These are phyloP conservation scores for Artemia sinica DNA, from an alignment of 2,888 invertebrate genomes.

Conservation along the genomic window DNA sequence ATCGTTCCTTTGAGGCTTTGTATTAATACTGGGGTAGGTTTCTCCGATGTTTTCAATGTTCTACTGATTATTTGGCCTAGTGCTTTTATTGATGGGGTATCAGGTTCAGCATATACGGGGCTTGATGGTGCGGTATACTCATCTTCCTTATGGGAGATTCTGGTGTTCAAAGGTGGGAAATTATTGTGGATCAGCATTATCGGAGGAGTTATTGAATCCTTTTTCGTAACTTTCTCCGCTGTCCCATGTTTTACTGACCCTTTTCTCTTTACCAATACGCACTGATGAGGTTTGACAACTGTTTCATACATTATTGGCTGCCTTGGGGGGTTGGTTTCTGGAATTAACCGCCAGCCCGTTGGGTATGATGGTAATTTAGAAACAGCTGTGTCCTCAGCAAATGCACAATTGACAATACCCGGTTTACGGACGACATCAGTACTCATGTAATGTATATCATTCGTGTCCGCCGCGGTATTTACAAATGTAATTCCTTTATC, in stretches of 20 bases:
- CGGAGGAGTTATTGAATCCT: background rate
- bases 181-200: background rate
- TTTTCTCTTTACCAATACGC: slow-evolving; percentile 9
- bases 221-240: background rate
- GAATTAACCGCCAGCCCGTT: slow-evolving; percentile 2
- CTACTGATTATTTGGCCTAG: background rate
- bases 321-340: background rate
- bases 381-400: slow-evolving; percentile 3
- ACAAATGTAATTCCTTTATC: slow-evolving; percentile 1
- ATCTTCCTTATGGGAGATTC: background rate
- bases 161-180: background rate
- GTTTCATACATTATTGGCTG: slow-evolving; percentile 12
- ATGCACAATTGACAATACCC: background rate
- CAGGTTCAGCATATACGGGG: slow-evolving; percentile 9
- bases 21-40: too few relatives aligned
- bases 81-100: background rate
- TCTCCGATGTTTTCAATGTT: too few relatives aligned
- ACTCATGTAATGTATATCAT: slow-evolving; percentile 8
- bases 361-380: slow-evolving; percentile 8
- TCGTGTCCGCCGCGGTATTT: background rate
- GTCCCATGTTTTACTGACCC: background rate
- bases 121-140: slow-evolving; percentile 6
- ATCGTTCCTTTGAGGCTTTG: too few relatives aligned
- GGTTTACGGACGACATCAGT: slow-evolving; percentile 4
- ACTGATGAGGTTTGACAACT: slow-evolving; percentile 1